These are phyloP conservation scores for Lagenorhynchus albirostris DNA, from an alignment of 2,113 vertebrate genomes.

Conservation along the genomic window DNA sequence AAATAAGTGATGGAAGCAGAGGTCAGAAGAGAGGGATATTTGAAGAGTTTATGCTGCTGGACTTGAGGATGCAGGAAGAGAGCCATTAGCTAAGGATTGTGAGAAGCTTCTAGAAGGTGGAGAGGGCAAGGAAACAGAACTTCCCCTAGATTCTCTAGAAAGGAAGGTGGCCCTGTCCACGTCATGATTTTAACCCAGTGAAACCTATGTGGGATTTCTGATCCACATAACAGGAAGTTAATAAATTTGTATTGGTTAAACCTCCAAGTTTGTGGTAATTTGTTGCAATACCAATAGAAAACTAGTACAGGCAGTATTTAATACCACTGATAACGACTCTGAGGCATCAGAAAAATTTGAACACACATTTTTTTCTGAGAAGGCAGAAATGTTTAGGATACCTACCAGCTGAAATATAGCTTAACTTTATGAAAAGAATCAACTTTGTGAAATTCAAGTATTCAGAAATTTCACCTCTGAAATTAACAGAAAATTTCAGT, in stretches of 20 bases:
- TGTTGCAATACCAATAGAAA: not conserved
- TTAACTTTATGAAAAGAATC: not conserved
- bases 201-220: not conserved
- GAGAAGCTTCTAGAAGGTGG: not conserved
- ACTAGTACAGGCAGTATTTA: not conserved
- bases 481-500: not conserved
- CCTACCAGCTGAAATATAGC: not conserved
- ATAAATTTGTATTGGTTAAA: not conserved
- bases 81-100: rapidly evolving
- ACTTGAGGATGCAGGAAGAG: not conserved
- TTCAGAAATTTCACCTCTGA: not conserved
- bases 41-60: not conserved
- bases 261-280: not conserved
- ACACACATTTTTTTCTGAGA: not conserved
- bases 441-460: not conserved
- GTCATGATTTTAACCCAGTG: not conserved
- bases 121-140: not conserved
- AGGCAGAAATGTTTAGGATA: not conserved
- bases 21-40: not conserved
- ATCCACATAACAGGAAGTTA: not conserved
- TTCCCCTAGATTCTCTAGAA: not conserved
- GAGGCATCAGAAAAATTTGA: not conserved
- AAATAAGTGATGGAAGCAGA: not conserved
- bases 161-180: not conserved
- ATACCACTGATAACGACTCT: not conserved